Evolutionary conservation across 2,113 vertebrate species (phyloP), one percentile per base, ranked within the genome.

Genomic region (Verasper variegatus): DNA sequence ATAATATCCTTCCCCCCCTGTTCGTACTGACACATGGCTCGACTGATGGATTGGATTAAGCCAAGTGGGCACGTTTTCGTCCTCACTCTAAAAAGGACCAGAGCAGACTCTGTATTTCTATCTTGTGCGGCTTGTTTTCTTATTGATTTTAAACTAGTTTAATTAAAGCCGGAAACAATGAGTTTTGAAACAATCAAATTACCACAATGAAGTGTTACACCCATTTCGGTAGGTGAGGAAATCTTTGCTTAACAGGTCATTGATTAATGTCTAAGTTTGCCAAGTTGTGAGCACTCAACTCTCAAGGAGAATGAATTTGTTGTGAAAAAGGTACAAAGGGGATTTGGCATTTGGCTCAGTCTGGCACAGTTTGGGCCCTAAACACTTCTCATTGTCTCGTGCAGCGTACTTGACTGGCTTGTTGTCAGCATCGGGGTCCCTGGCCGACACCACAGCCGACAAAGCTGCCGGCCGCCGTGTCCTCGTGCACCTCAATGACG

Each of bases 401-500:
- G 52, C 35, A 10, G 61, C 96, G 89, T 94, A 99, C 98, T 96
- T 97, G 91, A 99, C 93, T 58, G 95, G 85, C 63, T 96, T 96
- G 83, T 94, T 97, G 80, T 93, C 85, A 11, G 91, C 88, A 58
- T 99, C 98, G 0, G 97, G 98, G 84, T 99, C 98, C 83, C 95
- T 93, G 12, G 98, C 98, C 15, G 93, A 92, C 56, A 99, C 95
- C 27, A 96, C 94, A n/a, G 0, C 97, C 97, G 13, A 99, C 95
- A 27, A 96, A 95, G 81, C 94, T 98, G 40, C 97, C 98, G 24
- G 96, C 95, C 1, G 95, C 95, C 3, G 93, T 94, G 79, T 99
- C 97, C 94, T 99, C 98, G 55, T 98, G 96, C 63, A 98, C 97
- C 66, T 99, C 97, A 73, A 99, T 95, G 92, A 98, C 89, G 90